Percentiles rank a stretch among this genome's conserved stretches.
Conservation (phyloP, 2,797 vertebrate species). For the Oreochromis grahami region DNA sequence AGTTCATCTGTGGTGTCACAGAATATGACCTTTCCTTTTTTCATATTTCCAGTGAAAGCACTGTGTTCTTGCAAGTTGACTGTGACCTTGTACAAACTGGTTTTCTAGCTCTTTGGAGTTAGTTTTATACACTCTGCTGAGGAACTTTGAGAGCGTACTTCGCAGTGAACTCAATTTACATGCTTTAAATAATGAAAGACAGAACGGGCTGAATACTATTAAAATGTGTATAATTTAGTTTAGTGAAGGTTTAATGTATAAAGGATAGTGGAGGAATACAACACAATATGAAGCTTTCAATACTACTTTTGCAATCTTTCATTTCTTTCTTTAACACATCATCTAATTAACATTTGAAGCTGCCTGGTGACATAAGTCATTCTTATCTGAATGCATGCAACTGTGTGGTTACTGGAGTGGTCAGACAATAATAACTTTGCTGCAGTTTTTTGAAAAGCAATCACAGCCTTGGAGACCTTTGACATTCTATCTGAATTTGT, state of each 20-base stretch:
- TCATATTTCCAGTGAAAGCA: not conserved
- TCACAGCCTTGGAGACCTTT: not conserved
- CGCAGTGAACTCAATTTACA: not conserved
- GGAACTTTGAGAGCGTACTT: not conserved
- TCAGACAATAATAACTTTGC: not conserved
- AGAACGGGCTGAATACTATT: not conserved
- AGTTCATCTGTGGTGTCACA: not conserved
- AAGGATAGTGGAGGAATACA: not conserved
- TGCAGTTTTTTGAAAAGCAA: not conserved
- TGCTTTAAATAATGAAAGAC: not conserved
- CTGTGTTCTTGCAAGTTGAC: not conserved
- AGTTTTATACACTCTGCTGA: not conserved
- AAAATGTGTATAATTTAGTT: not conserved
- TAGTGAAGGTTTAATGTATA: not conserved
- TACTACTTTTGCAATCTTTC: not conserved
- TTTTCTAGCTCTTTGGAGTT: not conserved
- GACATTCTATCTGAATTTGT: not conserved
- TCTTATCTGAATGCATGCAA: not conserved
- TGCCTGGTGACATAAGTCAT: not conserved
- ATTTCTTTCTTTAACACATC: not conserved
- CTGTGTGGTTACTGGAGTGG: not conserved
- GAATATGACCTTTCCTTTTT: not conserved
- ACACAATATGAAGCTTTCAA: not conserved
- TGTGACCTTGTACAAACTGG: not conserved
- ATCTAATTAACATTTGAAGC: not conserved